These are phyloP conservation scores for Eulithis testata DNA, from an alignment of 2,888 invertebrate species.

Conservation along the genomic window DNA sequence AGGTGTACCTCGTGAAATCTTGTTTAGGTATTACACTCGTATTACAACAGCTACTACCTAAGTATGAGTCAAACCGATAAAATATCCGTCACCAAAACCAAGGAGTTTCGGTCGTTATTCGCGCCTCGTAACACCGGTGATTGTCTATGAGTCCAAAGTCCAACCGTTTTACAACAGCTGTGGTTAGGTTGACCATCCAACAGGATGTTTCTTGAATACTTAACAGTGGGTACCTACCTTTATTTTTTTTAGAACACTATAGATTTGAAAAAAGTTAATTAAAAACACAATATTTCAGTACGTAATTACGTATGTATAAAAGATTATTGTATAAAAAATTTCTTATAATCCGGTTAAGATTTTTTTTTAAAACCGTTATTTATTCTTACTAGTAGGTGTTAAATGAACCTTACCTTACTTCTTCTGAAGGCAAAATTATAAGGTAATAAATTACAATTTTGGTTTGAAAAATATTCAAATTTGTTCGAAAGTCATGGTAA, in stretches of 20 bases:
- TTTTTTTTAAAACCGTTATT: too few species aligned
- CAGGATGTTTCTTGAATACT: not conserved
- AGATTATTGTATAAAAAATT: too few species aligned
- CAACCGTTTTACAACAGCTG: conserved; percentile 70
- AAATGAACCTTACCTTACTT: too few species aligned
- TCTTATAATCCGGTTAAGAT: too few species aligned
- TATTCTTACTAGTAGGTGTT: too few species aligned
- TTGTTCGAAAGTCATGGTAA: conserved; percentile 11
- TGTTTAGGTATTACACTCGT: not conserved
- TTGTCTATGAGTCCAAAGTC: conserved; percentile 79
- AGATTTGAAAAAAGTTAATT: too few species aligned
- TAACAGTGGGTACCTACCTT: too few species aligned
- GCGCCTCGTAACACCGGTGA: conserved; percentile 70
- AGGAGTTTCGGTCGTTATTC: conserved; percentile 56
- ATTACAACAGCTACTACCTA: not conserved
- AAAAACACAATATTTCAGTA: too few species aligned
- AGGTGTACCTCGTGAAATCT: not conserved
- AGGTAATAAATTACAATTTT: not conserved
- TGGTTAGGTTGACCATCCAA: conserved; percentile 41
- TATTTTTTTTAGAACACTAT: too few species aligned
- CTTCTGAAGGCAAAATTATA: too few species aligned
- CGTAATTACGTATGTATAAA: too few species aligned
- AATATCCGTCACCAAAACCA: conserved; percentile 53
- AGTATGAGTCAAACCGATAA: conserved; percentile 42
- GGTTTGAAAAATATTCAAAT: not conserved